Evolutionary conservation across 1,140 invertebrate genomes (phyloP).

Genomic region (Listronotus oregonensis): DNA sequence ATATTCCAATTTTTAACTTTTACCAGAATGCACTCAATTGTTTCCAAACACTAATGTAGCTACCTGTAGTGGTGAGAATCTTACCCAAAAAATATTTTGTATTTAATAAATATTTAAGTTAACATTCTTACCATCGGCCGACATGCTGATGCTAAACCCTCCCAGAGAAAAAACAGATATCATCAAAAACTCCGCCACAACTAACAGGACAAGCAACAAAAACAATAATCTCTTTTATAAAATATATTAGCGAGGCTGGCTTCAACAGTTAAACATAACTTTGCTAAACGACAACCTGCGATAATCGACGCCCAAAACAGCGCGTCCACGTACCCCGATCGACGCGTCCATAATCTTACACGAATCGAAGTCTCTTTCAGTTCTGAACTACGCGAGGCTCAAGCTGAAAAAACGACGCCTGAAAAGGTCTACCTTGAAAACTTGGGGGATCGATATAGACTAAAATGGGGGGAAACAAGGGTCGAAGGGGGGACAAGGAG

Average conservation of each 20-base stretch:
- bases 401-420: conserved; percentile 21
- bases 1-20: neutral
- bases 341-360: conserved; percentile 24
- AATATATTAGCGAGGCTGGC: neutral
- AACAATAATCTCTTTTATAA: neutral
- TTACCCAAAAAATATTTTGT: too few species aligned
- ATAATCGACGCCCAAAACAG: conserved; percentile 22
- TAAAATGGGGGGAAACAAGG: neutral
- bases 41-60: neutral
- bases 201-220: neutral
- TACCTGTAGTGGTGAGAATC: neutral
- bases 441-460: conserved; percentile 26
- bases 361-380: neutral
- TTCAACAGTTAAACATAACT: conserved; percentile 6
- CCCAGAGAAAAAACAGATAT: conserved; percentile 34
- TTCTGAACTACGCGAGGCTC: conserved; percentile 2
- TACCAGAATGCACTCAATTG: neutral
- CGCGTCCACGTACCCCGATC: conserved; percentile 6
- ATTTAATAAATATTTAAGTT: neutral
- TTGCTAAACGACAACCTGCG: neutral
- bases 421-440: conserved; percentile 35
- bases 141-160: conserved; percentile 33
- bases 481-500: neutral
- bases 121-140: conserved; percentile 28
- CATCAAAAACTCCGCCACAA: conserved; percentile 11